Base-by-base conservation (phyloP, 2,797 vertebrate genomes). In the Sorex maritimensis region DNA sequence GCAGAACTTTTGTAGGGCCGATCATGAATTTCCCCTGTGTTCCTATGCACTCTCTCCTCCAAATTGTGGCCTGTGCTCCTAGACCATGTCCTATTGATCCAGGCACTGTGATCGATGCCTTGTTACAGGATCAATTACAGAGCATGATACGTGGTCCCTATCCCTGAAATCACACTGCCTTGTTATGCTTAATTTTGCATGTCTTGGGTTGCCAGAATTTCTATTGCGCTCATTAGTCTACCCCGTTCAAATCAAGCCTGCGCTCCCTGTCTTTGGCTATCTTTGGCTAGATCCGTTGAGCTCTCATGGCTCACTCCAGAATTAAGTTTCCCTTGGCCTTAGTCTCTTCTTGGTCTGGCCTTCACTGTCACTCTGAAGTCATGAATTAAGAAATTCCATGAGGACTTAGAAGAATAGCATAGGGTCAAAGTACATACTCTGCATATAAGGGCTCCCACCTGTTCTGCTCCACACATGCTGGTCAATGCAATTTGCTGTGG, bases 341-440 rank as follows among this genome's bases (percentile, higher is more conserved):
- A 44, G 26, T 69, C 30, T 17, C 41, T 78, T 74, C 46, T 26
- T 58, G 10, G 21, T 52, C n/a, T 69, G 46, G 21, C 23, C 89
- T 94, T 23, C 55, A 83, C 28, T 17, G 5, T 11, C n/a, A 91
- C 12, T 26, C n/a, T 86, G 71, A 88, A 65, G 46, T 63, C 63
- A 69, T 86, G 38, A 73, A 73, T 78, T 44, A 88, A 74, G 68
- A 81, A 61, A 15, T 71, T 91, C 26, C 8, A 78, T 52, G 73
- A 63, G 38, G 17, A 61, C 21, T 19, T 61, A 61, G 21, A 61
- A 61, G 58, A 17, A 61, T 61, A 6, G 58, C 21, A 61, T 61
- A 52, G 49, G 49, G 49, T 52, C 49, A 52, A 52, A 14, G 49
- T 17, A 61, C 58, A 61, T 61, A 61, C 15, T 61, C 58, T 61